Evolutionary conservation across 1,140 invertebrate genomes (phyloP), one percentile per base, ranked within the genome.

Genomic region (Eriosoma lanigerum): DNA sequence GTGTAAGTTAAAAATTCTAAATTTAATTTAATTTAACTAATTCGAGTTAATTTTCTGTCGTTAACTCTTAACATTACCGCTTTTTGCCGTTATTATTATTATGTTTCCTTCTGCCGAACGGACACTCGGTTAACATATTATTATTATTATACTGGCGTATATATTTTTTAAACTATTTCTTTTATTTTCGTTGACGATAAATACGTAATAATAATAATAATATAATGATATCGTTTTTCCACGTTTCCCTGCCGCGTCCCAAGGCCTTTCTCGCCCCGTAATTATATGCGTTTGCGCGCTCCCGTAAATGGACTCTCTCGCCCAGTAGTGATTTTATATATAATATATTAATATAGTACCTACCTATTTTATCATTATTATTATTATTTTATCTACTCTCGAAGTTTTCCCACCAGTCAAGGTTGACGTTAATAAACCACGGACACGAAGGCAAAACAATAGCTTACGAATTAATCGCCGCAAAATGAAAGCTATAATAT

Each of bases 401-500:
- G 15, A 3, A 58, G 21, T 76, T 76, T 76, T 58, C 72, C 72
- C 72, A 76, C 72, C 29, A 38, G 54, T 44, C 52, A 56, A 76
- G 52, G 52, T 76, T 58, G 13, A 13, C 21, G n/a, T 58, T 76
- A 44, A 58, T 76, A 76, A 76, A 52, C 72, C 72, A 56, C 72
- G 72, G 72, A 75, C 72, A 26, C 50, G 29, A 44, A 38, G 3
- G 32, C 29, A 21, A 58, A 76, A 76, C 72, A 76, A 76, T 76
- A 24, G 72, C 17, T 54, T 73, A 73, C n/a, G 72, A 76, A 58
- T 56, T 76, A 56, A 76, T n/a, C 72, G 38, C 52, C 32, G 72
- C 72, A 21, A 76, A 76, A 56, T 52, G 54, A 76, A 76, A 76
- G 54, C 72, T 12, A 58, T 38, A 38, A 4, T 38, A 8, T 38